Evolutionary conservation across 2,113 vertebrate genomes (phyloP).

Genomic region (Neofelis nebulosa): DNA sequence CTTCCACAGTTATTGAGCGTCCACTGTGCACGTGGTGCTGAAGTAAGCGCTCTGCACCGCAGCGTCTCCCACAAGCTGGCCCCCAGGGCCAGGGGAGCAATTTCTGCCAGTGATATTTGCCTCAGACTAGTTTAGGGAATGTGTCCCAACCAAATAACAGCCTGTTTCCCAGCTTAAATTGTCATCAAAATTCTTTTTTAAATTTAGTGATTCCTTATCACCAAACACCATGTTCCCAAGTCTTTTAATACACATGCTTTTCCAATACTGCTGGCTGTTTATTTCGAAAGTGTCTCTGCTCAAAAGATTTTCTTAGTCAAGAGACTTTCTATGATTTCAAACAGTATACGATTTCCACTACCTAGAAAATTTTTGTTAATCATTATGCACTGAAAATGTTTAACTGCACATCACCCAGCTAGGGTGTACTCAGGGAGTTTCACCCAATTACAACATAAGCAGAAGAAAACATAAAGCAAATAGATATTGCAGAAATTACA

Average conservation of each 20-base stretch:
- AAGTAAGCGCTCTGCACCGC: background rate
- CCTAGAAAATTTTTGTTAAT: background rate
- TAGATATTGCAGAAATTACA: background rate
- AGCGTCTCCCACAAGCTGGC: background rate
- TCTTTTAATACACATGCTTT: background rate
- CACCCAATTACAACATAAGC: background rate
- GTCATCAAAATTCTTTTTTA: background rate
- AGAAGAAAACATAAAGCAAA: background rate
- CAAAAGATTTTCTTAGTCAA: background rate
- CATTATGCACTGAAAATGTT: constrained; percentile 11
- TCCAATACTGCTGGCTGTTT: background rate
- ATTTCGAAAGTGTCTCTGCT: background rate
- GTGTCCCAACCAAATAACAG: background rate
- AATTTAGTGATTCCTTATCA: background rate
- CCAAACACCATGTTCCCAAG: background rate
- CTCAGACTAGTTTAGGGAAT: background rate
- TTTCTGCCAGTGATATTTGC: background rate
- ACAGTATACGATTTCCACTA: background rate
- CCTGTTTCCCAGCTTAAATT: background rate
- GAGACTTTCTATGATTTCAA: background rate
- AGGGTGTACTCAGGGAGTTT: background rate
- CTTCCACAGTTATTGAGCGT: background rate
- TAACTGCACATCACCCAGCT: background rate
- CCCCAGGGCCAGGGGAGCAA: background rate
- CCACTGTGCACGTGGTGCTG: accelerated